Evolutionary conservation across 2,888 invertebrate species (phyloP), one percentile per base, ranked within the genome.

Genomic region (Argyresthia goedartella): DNA sequence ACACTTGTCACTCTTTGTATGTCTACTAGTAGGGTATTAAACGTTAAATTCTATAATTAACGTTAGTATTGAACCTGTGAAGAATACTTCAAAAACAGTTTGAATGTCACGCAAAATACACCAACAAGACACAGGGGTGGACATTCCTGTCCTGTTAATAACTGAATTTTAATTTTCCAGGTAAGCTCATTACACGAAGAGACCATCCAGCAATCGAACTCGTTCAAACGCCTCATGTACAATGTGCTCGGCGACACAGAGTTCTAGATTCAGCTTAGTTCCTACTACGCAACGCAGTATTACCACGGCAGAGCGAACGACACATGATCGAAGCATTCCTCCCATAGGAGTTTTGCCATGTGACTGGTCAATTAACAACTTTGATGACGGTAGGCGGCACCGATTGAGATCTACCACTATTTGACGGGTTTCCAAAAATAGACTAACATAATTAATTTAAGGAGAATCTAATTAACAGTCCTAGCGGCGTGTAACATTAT

Each of bases 141-240:
- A 25, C 25, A 25, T 25, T 25, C 3, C 25, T 25, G 25, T 25
- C 2, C 25, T 25, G 25, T n/a, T n/a, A n/a, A 25, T 25, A 25
- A 25, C 25, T 25, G 25, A 25, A 4, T 2, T 2, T 25, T 25
- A 4, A 25, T 25, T 25, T n/a, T 25, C 25, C 86, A 92, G 91
- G 88, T 91, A 63, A 93, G 91, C 76, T 89, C 91, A 53, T 74
- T 91, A 66, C 90, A 91, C 62, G 91, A 92, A 69, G 95, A 95
- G 72, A 90, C 90, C 67, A 96, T 96, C 73, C 95, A 95, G 70
- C 96, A 96, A 81, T 96, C 95, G 81, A 93, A 94, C 80, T 95
- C 95, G 60, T 96, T 96, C 89, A 95, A 94, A 80, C 92, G 96
- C 76, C 91, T 96, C 74, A 96, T 96, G 96, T 92, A 92, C 89